Evolutionary conservation across 2,888 invertebrate species (phyloP).

Genomic region (Chaetoderma sp.): DNA sequence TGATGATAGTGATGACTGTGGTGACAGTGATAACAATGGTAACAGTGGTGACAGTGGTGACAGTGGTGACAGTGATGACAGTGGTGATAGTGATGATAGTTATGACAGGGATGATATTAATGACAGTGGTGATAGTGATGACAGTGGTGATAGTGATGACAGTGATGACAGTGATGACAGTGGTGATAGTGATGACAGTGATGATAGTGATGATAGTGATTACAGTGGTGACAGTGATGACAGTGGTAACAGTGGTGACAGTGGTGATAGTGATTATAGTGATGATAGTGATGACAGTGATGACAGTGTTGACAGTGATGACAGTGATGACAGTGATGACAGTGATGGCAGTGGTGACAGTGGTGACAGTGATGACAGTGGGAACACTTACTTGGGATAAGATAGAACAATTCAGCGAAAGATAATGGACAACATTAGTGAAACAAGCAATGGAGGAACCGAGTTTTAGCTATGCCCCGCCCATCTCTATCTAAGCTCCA

Average conservation of each 20-base stretch:
- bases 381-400: neutral
- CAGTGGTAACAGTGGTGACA: slow-evolving; percentile 1
- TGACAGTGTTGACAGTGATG: neutral
- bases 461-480: too few relatives aligned
- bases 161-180: neutral
- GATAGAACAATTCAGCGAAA: too few relatives aligned
- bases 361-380: neutral
- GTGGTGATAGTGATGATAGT: neutral
- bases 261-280: neutral
- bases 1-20: neutral
- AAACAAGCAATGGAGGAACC: too few relatives aligned
- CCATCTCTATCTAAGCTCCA: too few relatives aligned
- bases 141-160: neutral
- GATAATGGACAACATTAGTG: too few relatives aligned
- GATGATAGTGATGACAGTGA: neutral
- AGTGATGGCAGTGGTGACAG: neutral
- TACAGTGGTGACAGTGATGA: neutral
- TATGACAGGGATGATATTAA: neutral
- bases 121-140: neutral
- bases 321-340: neutral
- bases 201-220: neutral
- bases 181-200: neutral
- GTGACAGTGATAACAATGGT: neutral
- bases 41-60: neutral
- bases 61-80: neutral